Evolutionary conservation across 2,888 invertebrate genomes (phyloP), one percentile per base, ranked within the genome.

Genomic region (Psococerastis gibbosa): DNA sequence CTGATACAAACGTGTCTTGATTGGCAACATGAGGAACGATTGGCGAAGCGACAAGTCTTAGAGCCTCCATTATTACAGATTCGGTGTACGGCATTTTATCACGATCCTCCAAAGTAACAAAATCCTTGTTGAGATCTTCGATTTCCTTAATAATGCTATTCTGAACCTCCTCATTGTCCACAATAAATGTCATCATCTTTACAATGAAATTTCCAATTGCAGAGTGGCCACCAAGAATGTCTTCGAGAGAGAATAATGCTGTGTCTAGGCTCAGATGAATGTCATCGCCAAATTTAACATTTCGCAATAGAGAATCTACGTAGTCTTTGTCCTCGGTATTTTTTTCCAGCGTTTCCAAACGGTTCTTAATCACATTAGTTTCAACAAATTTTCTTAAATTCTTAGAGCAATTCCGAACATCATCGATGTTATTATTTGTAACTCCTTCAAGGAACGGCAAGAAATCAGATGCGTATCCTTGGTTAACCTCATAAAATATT

Each of bases 1-100:
- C 75, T 52, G 65, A 67, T 48, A 77, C 63, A 3, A 68, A 65
- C 47, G 71, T 73, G 48, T 73, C 67, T 49, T 68, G 67, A 48
- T 67, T 73, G 13, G 76, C 70, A 1, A 75, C 73, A 53, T 76
- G 71, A 0, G 77, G 77, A 0, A 77, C 75, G 43, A 77, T 75
- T 0, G 76, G 76, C 11, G 75, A 75, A 3, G 74, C 68, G 44
- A 74, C 70, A 38, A 71, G 53, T 44, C 76, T 60, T n/a, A 75
- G 64, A 0, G 71, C 65, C 57, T 77, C 76, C 50, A 69, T 63
- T 42, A 75, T 63, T 4, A 68, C 64, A 1, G 72, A 71, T 54
- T 74, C 71, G 0, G 70, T 70, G 54, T 73, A 75, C 0, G 71
- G 69, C 66, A 75, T 63, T 1, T 54, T 51, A 23, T 57, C 56